Base-by-base conservation (phyloP, 1,140 invertebrate genomes). In the Hyposmocoma kahamanoa region DNA sequence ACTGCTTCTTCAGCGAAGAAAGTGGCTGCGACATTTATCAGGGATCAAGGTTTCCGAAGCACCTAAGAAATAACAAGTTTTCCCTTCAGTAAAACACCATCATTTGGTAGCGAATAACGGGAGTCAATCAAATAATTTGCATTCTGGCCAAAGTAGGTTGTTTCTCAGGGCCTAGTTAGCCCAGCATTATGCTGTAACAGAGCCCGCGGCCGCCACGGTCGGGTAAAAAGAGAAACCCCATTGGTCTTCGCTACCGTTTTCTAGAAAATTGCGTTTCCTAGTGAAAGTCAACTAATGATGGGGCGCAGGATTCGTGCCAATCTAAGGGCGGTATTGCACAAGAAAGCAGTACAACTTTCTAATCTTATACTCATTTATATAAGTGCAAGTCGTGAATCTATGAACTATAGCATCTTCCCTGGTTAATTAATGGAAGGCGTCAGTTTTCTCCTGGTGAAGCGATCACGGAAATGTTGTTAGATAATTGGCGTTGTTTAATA, bases 261-360 rank as follows among this genome's bases (percentile, higher is more conserved):
- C 74, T 80, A 84, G 72, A 80, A 82, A 82, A 82, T 84, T 79
- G 63, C 80, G 56, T 80, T 82, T 84, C 81, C 74, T 71, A 51
- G 55, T 78, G 74, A 78, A 84, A 84, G 82, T 76, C 74, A 44
- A 46, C 56, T 80, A 79, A 84, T 80, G 62, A 73, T 55, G 67
- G 70, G 77, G 62, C 70, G 62, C 62, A 78, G 65, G 63, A 70
- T 68, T 69, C 58, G 53, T 57, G 54, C 47, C 47, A 59, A 62
- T 66, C 47, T 64, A 64, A 67, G 62, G 67, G 55, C 62, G 56
- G 62, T 67, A 72, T 67, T 65, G 62, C 63, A 63, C 62, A 65
- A 62, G 42, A 39, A 20, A 42, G 6, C 28, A 30, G 52, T 28
- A 20, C 42, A 30, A 64, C 59, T 65, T 65, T 59, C 62, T 57